phyloP scores from a whole-genome alignment of 2,113 vertebrate genomes.

The Acanthisitta chloris region DNA sequence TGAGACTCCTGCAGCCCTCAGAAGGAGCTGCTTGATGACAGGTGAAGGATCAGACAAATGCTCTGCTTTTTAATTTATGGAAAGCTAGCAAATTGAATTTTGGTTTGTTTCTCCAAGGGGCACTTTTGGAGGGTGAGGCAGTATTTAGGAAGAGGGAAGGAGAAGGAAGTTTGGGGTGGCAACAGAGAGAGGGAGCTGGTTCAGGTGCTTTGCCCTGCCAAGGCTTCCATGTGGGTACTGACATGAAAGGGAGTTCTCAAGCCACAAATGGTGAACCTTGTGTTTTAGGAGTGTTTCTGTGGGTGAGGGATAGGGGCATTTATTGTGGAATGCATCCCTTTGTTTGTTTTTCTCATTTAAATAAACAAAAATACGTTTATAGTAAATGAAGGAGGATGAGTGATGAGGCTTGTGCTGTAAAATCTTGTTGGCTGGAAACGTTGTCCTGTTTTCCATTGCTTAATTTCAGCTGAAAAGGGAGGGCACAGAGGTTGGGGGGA shows the following conservation, averaged over 20 bases:
- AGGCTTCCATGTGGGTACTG: not conserved
- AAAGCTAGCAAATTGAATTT: not conserved
- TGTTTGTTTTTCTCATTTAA: slow-evolving; percentile 7
- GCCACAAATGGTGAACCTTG: not conserved
- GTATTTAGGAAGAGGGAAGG: not conserved
- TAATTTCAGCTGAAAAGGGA: not conserved
- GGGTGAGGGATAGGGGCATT: not conserved
- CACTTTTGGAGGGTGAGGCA: not conserved
- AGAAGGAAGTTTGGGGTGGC: not conserved
- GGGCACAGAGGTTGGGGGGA: not conserved
- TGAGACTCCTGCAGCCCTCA: not conserved
- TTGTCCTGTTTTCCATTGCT: not conserved
- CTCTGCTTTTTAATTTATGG: not conserved
- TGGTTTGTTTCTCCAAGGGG: not conserved
- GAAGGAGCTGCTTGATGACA: not conserved
- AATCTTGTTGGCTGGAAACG: not conserved
- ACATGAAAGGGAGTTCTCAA: not conserved
- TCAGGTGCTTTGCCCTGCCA: not conserved
- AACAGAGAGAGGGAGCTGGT: not conserved
- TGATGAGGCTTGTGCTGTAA: not conserved
- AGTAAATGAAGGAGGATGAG: not conserved
- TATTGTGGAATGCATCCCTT: not conserved
- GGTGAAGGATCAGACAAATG: not conserved
- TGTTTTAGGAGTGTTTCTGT: not conserved
- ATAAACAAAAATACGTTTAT: not conserved